A percentile compares a stretch with the other conserved stretches of the same genome.
These are phyloP conservation scores for Dipus sagitta DNA, from an alignment of 2,797 vertebrate genomes.

Conservation along the genomic window DNA sequence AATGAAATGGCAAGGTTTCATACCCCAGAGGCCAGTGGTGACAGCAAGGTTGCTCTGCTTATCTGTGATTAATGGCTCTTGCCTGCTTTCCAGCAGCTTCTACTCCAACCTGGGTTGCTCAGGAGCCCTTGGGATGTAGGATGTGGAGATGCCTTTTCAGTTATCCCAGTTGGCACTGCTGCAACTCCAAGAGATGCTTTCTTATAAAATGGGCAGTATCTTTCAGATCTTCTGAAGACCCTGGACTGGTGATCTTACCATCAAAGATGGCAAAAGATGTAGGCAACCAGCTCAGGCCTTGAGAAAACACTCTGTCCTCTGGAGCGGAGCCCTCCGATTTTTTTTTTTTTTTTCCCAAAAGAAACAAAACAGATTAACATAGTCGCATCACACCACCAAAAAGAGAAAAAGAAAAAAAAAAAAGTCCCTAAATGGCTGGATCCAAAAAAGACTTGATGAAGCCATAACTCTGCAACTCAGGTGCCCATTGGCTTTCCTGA, in stretches of 20 bases:
- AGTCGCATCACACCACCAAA: neutral
- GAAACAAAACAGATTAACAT: conserved; percentile 43
- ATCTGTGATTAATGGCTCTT: conserved; percentile 15
- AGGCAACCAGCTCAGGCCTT: neutral
- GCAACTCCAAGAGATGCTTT: conserved; percentile 43
- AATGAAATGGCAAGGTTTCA: conserved; percentile 69
- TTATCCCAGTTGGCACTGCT: neutral
- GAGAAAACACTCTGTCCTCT: neutral
- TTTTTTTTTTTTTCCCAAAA: conserved; percentile 67
- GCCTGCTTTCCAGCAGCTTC: conserved; percentile 63
- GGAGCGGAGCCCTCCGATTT: conserved; percentile 43
- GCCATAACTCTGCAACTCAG: conserved; percentile 3
- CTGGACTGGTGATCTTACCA: conserved; percentile 1
- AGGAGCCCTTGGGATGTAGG: conserved; percentile 11
- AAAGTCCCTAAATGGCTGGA: conserved; percentile 65
- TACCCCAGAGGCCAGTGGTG: conserved; percentile 56
- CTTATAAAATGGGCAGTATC: neutral
- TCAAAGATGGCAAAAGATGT: conserved; percentile 24
- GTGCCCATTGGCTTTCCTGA: conserved; percentile 30
- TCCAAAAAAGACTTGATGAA: conserved; percentile 52
- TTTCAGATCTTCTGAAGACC: conserved; percentile 54
- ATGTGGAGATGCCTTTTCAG: neutral
- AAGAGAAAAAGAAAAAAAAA: neutral
- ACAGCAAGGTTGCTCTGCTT: conserved; percentile 47
- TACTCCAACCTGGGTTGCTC: neutral